A percentile compares a stretch with the other conserved stretches of the same genome.
Conservation (phyloP, 2,888 invertebrate genomes). For the Spisula solida region DNA sequence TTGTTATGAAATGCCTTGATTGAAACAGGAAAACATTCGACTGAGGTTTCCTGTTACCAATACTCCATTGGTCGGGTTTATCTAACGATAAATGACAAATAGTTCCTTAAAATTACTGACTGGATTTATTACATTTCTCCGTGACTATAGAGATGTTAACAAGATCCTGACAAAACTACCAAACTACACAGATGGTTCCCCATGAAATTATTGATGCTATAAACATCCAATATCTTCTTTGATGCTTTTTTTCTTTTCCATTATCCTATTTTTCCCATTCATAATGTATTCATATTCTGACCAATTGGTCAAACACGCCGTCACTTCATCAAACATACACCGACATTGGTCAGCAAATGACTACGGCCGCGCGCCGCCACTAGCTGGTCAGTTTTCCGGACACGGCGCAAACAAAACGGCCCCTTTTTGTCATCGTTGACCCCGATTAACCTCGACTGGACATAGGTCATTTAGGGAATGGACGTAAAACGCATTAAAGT, state of each 20-base stretch:
- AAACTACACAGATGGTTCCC: slow-evolving; percentile 39
- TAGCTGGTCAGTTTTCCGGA: slow-evolving; percentile 45
- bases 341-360: slow-evolving; percentile 35
- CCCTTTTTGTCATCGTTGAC: slow-evolving; percentile 43
- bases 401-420: slow-evolving; percentile 44
- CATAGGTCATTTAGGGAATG: slow-evolving; percentile 48
- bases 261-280: slow-evolving; percentile 58
- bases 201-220: slow-evolving; percentile 43
- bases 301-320: slow-evolving; percentile 36
- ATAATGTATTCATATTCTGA: slow-evolving; percentile 45
- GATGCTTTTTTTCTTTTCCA: slow-evolving; percentile 45
- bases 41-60: too few species aligned
- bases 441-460: slow-evolving; percentile 51
- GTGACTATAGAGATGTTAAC: slow-evolving; percentile 34
- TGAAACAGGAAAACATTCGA: too few species aligned
- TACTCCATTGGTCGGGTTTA: too few species aligned
- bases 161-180: slow-evolving; percentile 29
- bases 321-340: slow-evolving; percentile 26
- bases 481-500: slow-evolving; percentile 52
- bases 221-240: slow-evolving; percentile 53
- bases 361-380: slow-evolving; percentile 39
- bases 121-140: slow-evolving; percentile 43
- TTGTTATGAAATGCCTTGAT: too few species aligned
- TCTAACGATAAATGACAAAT: not conserved
- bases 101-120: not conserved